Evolutionary conservation across 92 coral and sea anemone genomes (phyloP), one percentile per base, ranked within the genome.

Genomic region (Porites rus): DNA sequence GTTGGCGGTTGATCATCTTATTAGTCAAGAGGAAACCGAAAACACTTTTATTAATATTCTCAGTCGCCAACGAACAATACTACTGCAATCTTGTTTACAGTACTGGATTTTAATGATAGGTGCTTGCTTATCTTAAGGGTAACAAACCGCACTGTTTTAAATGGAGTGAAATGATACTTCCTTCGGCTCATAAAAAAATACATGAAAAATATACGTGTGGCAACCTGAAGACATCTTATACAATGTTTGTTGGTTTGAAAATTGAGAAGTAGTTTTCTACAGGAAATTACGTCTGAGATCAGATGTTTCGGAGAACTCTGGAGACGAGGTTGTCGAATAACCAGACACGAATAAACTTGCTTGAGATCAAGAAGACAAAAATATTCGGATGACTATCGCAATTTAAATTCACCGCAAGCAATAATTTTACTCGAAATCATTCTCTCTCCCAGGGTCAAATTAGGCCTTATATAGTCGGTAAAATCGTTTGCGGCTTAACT

Each of bases 1-100:
- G 77, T 73, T 51, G 77, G 62, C 77, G 77, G 24, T 73, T 38
- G 76, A 72, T 73, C 5, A 14, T 74, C 78, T 62, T 16, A 8
- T 20, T n/a, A n/a, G 66, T 16, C 66, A 20, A 62, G n/a, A 62
- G 66, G 66, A 62, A 62, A 38, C 5, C 46, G 46, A 38, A 38
- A 38, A 38, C 46, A 38, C 46, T 38, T 62, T 21, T 67, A 76
- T 76, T 65, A 43, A 63, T 60, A 24, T 60, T 17, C 61, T 59
- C 63, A 76, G 46, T 38, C 6, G 16, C 80, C 80, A 76, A 76
- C 69, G 80, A 16, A 22, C 46, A 38, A 38, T 38, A 58, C 31
- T 8, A 9, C 11, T 54, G 60, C 60, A 54, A 59, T 1, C 51
- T 72, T 50, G 16, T 56, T 56, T 19, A 18, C 24, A 58, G 62